Evolutionary conservation across 2,888 invertebrate genomes (phyloP), one percentile per base, ranked within the genome.

Genomic region (Griposia aprilina): DNA sequence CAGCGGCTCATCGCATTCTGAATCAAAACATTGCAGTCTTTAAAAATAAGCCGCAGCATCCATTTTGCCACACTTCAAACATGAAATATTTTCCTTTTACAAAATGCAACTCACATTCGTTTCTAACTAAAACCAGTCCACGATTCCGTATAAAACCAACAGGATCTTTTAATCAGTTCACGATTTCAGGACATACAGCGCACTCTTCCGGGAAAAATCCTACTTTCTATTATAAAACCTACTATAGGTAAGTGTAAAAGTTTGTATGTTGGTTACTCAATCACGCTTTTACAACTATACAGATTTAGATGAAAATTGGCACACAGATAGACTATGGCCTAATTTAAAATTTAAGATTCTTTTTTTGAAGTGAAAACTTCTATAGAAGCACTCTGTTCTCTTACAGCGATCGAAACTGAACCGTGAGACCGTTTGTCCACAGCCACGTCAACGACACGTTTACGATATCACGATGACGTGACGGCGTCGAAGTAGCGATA

Each of bases 81-180:
- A 55, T 26, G 30, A 67, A 26, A 80, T 67, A 50, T 50, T 30
- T 74, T 70, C 13, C 23, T 36, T 57, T 45, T 60, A 57, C 1
- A 71, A 77, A 41, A 78, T 62, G 60, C 66, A 62, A n/a, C 83
- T 60, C 71, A 67, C 66, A 60, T 67, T 67, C 26, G 30, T 71
- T 77, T 30, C 7, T 7, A 55, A 59, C 36, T 65, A 20, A 67
- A 83, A n/a, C 17, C 55, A 60, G 15, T 67, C n/a, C 26, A n/a
- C n/a, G 5, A 23, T 70, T 65, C 78, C 20, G 55, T 36, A 79
- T 41, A 60, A 30, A 30, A 45, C 30, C 23, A 70, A 71, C 75
- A 67, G 57, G 26, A 80, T 70, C 23, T 66, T 83, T 79, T 66
- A 74, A 79, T 82, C 80, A 79, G 80, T 66, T 70, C 48, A 66